Percentiles rank a stretch among this genome's conserved stretches.
Conservation (phyloP, 2,888 invertebrate species). For the Drosophila nigritarsus region DNA sequence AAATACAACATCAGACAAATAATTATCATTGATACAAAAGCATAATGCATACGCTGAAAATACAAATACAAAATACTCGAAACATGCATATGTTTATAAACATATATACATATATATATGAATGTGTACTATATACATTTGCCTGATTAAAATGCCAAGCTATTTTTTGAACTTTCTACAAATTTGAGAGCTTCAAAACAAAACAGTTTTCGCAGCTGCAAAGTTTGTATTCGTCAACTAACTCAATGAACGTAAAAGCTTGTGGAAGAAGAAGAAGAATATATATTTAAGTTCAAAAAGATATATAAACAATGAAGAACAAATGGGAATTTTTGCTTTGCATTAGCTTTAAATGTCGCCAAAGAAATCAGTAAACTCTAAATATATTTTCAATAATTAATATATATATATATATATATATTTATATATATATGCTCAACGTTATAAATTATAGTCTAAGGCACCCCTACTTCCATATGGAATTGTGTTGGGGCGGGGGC, state of each 20-base stretch:
- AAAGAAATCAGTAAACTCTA: not conserved
- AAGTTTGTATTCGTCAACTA: not conserved
- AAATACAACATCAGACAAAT: conserved; percentile 66
- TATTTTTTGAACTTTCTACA: not conserved
- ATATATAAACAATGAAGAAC: not conserved
- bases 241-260: not conserved
- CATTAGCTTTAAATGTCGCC: not conserved
- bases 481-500: not conserved
- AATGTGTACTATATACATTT: conserved; percentile 46
- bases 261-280: no score
- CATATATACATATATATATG: conserved; percentile 29
- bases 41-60: conserved; percentile 39
- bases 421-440: not conserved
- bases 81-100: conserved; percentile 43
- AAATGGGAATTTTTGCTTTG: not conserved
- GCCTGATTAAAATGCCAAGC: conserved; percentile 57
- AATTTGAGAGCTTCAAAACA: not conserved
- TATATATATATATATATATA: not conserved
- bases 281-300: not conserved
- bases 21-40: conserved; percentile 81
- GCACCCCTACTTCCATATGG: not conserved
- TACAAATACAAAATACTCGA: conserved; percentile 28
- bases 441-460: not conserved
- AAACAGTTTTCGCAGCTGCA: not conserved
- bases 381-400: no score